Evolutionary conservation across 2,113 vertebrate genomes (phyloP).

Genomic region (Aegotheles bennettii): DNA sequence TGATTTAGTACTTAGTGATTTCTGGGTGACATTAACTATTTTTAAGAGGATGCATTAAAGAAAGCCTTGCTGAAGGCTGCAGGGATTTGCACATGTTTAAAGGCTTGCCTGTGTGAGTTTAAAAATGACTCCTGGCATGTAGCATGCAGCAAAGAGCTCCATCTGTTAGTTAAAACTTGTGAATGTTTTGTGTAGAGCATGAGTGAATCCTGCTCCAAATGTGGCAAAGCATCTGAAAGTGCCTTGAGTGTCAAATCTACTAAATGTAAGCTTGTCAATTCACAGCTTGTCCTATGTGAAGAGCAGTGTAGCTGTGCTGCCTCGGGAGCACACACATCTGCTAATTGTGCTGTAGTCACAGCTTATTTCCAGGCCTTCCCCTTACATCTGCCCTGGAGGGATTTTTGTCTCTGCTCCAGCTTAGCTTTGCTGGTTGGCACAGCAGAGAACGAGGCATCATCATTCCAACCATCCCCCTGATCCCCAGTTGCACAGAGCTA

Average conservation of each 20-base stretch:
- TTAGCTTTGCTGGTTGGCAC: background rate
- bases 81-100: background rate
- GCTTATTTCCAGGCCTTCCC: background rate
- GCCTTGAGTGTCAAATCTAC: background rate
- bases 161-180: slow-evolving; percentile 35
- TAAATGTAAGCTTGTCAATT: background rate
- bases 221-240: background rate
- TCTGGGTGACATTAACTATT: background rate
- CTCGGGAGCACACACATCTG: background rate
- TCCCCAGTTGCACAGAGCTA: background rate
- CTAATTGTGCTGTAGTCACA: background rate
- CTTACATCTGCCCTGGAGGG: background rate
- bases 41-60: background rate
- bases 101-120: background rate
- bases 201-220: slow-evolving; percentile 22
- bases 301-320: background rate
- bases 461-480: background rate
- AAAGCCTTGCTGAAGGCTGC: background rate
- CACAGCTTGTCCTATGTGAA: background rate
- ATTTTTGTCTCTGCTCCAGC: background rate
- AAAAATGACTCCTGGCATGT: background rate
- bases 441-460: background rate
- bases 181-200: background rate
- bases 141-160: slow-evolving; percentile 10
- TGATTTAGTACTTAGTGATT: background rate